Conservation (phyloP, 2,797 vertebrate genomes). For the Ptychobarbus kaznakovi region DNA sequence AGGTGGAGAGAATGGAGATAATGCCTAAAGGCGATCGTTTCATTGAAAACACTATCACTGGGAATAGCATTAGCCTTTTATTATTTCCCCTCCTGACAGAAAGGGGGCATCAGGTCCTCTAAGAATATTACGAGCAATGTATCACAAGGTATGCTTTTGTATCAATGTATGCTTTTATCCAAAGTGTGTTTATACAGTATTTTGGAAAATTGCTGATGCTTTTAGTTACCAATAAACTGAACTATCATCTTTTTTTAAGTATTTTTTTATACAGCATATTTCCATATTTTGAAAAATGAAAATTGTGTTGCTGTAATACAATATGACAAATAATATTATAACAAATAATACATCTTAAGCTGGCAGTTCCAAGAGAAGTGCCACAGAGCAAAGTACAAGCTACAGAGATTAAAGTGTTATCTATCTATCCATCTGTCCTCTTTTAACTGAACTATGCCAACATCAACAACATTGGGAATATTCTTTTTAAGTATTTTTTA, state of each 20-base stretch:
- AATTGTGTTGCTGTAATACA: background rate
- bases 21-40: background rate
- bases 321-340: background rate
- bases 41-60: slow-evolving; percentile 20
- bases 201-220: background rate
- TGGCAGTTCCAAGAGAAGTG: background rate
- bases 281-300: background rate
- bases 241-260: background rate
- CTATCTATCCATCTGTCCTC: background rate
- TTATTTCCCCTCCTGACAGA: background rate
- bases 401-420: background rate
- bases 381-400: background rate
- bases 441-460: no score
- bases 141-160: background rate
- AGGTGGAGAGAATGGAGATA: slow-evolving; percentile 19
- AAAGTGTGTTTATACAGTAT: background rate
- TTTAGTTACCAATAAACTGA: background rate
- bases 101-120: background rate
- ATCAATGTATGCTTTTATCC: background rate
- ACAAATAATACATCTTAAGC: background rate
- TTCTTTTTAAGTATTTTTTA: no score
- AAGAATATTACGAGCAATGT: background rate
- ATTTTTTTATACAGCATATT: background rate
- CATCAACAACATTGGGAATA: background rate
- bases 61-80: slow-evolving; percentile 1